Evolutionary conservation across 2,797 vertebrate species (phyloP).

Genomic region (Sebastes reedi): DNA sequence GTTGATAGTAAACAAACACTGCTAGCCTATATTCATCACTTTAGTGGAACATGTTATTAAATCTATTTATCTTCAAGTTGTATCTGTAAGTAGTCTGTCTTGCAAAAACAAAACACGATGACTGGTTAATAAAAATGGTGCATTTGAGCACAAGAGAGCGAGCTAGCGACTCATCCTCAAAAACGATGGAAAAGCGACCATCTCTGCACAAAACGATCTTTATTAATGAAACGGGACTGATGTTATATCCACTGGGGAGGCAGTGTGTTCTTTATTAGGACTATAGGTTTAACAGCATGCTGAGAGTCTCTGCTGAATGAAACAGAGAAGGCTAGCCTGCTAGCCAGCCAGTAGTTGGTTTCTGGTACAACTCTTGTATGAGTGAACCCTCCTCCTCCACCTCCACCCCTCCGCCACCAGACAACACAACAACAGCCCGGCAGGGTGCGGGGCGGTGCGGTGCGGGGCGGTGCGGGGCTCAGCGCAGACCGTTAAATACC

Average conservation of each 20-base stretch:
- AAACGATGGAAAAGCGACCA: neutral
- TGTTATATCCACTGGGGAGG: too few relatives aligned
- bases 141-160: neutral
- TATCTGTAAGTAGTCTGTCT: neutral
- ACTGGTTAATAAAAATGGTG: neutral
- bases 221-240: neutral
- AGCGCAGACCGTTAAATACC: slow-evolving; percentile 63
- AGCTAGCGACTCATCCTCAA: neutral
- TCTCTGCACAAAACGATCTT: neutral
- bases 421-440: slow-evolving; percentile 79
- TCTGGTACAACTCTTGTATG: slow-evolving; percentile 57
- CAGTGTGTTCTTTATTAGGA: neutral
- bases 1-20: neutral
- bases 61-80: neutral
- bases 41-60: neutral
- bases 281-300: neutral
- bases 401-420: slow-evolving; percentile 43
- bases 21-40: neutral
- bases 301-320: neutral
- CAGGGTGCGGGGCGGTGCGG: slow-evolving; percentile 70
- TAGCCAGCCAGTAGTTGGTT: slow-evolving; percentile 43
- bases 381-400: slow-evolving; percentile 63
- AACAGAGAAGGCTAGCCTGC: slow-evolving; percentile 25
- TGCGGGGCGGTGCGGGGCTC: slow-evolving; percentile 62
- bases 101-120: neutral